Percentiles rank a stretch among this genome's conserved stretches.
Evolutionary conservation across 2,113 vertebrate genomes (phyloP).

Genomic region (Onychorhynchus coronatus): DNA sequence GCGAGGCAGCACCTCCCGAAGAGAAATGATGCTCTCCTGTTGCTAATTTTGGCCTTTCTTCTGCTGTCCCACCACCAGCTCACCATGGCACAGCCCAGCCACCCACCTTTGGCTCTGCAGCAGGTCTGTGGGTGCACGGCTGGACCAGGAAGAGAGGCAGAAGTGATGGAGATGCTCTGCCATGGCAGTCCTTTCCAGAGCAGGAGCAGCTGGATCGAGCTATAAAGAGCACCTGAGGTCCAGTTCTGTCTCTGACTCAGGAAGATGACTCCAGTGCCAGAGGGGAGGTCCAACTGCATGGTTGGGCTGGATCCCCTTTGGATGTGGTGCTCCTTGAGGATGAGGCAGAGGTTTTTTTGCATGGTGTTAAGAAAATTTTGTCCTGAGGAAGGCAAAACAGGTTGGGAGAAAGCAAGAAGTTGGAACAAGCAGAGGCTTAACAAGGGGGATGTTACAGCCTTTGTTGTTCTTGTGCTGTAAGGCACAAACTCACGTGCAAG

Average conservation of each 20-base stretch:
- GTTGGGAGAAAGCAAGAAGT: background rate
- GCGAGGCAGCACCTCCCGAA: background rate
- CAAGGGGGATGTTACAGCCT: background rate
- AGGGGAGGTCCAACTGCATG: fast-evolving
- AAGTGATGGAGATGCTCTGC: background rate
- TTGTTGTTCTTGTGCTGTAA: background rate
- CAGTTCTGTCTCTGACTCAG: background rate
- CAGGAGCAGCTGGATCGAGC: fast-evolving
- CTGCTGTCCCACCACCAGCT: background rate
- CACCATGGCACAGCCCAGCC: background rate
- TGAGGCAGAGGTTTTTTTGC: background rate
- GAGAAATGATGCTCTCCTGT: background rate
- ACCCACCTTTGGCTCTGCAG: background rate
- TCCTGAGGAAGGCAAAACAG: background rate
- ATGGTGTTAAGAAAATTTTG: background rate
- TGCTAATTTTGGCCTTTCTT: background rate
- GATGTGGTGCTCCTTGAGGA: fast-evolving
- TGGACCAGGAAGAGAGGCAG: background rate
- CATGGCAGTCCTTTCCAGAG: background rate
- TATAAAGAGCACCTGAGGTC: background rate
- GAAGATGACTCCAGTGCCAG: fast-evolving
- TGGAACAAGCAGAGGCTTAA: background rate
- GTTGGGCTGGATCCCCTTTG: background rate
- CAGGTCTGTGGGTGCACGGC: fast-evolving
- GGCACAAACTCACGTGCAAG: background rate